phyloP scores from a whole-genome alignment of 1,140 invertebrate species.

The Musca domestica region DNA sequence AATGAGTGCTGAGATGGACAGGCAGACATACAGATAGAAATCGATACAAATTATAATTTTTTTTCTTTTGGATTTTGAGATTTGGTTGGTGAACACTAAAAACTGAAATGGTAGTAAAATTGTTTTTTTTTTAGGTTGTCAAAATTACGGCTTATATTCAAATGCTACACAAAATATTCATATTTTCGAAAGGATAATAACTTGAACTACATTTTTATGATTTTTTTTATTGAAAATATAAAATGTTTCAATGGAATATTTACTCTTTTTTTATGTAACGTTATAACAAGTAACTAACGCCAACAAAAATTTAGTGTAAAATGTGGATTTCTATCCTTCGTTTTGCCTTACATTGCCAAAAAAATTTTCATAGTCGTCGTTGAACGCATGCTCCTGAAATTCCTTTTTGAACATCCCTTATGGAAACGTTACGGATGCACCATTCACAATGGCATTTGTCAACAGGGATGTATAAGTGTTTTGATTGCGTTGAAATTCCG shows the following conservation, averaged over 20 bases:
- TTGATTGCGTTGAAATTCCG: constrained; percentile 5
- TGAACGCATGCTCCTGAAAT: too few species aligned
- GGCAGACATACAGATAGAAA: not conserved
- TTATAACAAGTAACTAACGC: constrained; percentile 21
- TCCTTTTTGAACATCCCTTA: too few species aligned
- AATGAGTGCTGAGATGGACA: not conserved
- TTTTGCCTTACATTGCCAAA: too few species aligned
- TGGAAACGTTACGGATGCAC: too few species aligned
- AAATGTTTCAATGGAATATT: not conserved
- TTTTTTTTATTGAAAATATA: not conserved
- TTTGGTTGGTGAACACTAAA: constrained; percentile 4
- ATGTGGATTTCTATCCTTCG: constrained; percentile 8
- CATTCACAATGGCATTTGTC: constrained; percentile 3
- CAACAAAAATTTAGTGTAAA: constrained; percentile 19
- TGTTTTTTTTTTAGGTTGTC: not conserved
- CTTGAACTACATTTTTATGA: not conserved
- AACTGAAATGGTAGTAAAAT: constrained; percentile 10
- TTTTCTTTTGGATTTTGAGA: not conserved
- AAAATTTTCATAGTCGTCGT: too few species aligned
- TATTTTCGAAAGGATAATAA: not conserved
- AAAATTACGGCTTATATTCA: not conserved
- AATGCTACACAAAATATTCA: not conserved
- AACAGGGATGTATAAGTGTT: not conserved
- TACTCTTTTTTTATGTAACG: constrained; percentile 22
- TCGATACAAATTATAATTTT: constrained; percentile 10